Evolutionary conservation across 2,797 vertebrate genomes (phyloP).

Genomic region (Limnodromus scolopaceus): DNA sequence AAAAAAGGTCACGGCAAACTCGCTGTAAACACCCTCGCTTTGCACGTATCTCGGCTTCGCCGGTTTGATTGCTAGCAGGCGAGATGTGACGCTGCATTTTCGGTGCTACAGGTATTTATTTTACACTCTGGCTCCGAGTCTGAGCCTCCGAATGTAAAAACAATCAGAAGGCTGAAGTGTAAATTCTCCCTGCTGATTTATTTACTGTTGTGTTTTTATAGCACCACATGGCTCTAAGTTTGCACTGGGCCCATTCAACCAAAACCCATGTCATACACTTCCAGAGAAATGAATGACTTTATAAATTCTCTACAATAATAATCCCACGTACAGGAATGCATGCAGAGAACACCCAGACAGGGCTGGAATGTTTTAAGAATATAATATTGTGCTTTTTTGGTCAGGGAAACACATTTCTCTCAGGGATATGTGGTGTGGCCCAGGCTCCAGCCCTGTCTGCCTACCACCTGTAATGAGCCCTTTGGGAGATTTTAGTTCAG

Average conservation of each 20-base stretch:
- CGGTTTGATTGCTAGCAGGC: constrained; percentile 22
- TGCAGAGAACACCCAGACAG: constrained; percentile 71
- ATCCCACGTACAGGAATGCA: constrained; percentile 88
- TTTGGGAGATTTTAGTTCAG: constrained; percentile 83
- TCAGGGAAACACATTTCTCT: constrained; percentile 78
- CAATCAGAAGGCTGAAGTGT: constrained; percentile 76
- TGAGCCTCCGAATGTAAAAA: constrained; percentile 77
- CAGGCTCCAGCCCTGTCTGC: constrained; percentile 83
- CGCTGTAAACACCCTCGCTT: constrained; percentile 2
- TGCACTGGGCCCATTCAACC: constrained; percentile 88
- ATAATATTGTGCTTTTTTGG: constrained; percentile 80
- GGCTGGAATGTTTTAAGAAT: constrained; percentile 75
- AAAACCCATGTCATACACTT: constrained; percentile 92
- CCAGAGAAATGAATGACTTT: constrained; percentile 93
- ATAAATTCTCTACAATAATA: constrained; percentile 95
- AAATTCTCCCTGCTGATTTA: constrained; percentile 88
- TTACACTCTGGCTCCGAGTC: constrained; percentile 72
- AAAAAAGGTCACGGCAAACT: constrained; percentile 12
- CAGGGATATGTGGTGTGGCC: constrained; percentile 73
- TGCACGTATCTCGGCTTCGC: background rate
- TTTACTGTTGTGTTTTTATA: constrained; percentile 90
- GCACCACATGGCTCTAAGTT: constrained; percentile 88
- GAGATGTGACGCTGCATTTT: constrained; percentile 66
- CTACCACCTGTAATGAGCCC: constrained; percentile 87
- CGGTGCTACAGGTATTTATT: constrained; percentile 73